Evolutionary conservation across 2,888 invertebrate species (phyloP), one percentile per base, ranked within the genome.

Genomic region (Apodemia duryi): DNA sequence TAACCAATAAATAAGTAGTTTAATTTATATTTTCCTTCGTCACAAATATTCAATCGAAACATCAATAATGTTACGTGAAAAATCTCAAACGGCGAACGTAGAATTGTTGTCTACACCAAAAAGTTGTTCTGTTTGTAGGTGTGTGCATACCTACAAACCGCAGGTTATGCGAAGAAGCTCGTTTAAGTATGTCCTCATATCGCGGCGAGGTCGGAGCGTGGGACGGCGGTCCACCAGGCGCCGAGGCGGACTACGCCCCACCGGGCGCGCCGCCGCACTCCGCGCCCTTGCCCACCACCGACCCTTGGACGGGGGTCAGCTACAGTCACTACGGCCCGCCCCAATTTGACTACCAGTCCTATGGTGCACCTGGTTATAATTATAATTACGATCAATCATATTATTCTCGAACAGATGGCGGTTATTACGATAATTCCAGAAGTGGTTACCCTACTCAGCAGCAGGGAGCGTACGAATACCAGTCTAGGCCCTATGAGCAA

Each of bases 121-220:
- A 91, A 94, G 94, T 94, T 94, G 85, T 94, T 94, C 93, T 94
- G 93, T 94, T 94, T 93, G 93, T 94, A 94, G 94, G 94, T 94
- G 91, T 91, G 91, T 90, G 88, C 91, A 85, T 90, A 92, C 92
- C 88, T 91, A 92, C 91, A 89, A 89, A 91, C 91, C 82, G 87
- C 92, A 91, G 86, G 90, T 92, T 90, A 91, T 91, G 89, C 85
- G 87, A 87, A 84, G 86, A 82, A 80, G 80, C 81, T 80, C 77
- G 77, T 81, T 74, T 80, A 85, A 85, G 81, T 86, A 91, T 91
- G 91, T 89, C 88, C 81, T 87, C 90, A 83, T 90, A 90, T 81
- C 84, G 83, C 81, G 84, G 77, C 71, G 74, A 75, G 68, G 81
- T 84, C 77, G 76, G 86, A 81, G 82, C 87, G 76, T 90, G 90